phyloP scores from a whole-genome alignment of 1,140 invertebrate genomes.

The Brachionus calyciflorus region DNA sequence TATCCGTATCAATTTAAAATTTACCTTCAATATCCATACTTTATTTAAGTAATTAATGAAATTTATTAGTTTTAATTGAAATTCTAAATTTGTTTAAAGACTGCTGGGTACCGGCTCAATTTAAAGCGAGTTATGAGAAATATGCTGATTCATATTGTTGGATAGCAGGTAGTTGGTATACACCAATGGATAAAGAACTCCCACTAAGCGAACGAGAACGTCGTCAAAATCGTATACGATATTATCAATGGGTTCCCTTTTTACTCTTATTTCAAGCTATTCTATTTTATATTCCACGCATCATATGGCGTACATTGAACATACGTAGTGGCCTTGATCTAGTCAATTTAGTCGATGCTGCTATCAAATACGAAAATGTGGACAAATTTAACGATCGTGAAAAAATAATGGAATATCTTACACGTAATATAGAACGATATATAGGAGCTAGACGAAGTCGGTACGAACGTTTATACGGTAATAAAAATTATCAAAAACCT shows the following conservation, averaged over 20 bases:
- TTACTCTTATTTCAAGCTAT: slow-evolving; percentile 59
- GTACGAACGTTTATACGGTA: slow-evolving; percentile 39
- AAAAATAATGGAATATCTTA: slow-evolving; percentile 45
- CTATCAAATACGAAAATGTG: slow-evolving; percentile 42
- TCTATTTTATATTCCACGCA: slow-evolving; percentile 59
- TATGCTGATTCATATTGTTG: slow-evolving; percentile 46
- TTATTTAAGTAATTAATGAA: too few species aligned
- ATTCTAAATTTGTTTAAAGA: background rate
- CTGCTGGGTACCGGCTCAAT: slow-evolving; percentile 42
- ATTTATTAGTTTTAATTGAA: background rate
- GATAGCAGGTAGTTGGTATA: slow-evolving; percentile 46
- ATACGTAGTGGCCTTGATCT: slow-evolving; percentile 43
- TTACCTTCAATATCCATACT: too few species aligned
- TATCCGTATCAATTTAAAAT: too few species aligned
- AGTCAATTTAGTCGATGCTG: slow-evolving; percentile 38
- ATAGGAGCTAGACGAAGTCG: slow-evolving; percentile 38
- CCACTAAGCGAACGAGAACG: slow-evolving; percentile 15
- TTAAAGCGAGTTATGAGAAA: slow-evolving; percentile 46
- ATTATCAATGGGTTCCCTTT: slow-evolving; percentile 63
- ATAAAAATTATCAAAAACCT: background rate
- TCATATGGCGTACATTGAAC: slow-evolving; percentile 55
- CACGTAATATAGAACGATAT: slow-evolving; percentile 34
- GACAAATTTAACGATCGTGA: slow-evolving; percentile 40
- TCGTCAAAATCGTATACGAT: slow-evolving; percentile 51
- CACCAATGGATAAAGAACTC: slow-evolving; percentile 35